Evolutionary conservation across 2,888 invertebrate species (phyloP), one percentile per base, ranked within the genome.

Genomic region (Achlya flavicornis): DNA sequence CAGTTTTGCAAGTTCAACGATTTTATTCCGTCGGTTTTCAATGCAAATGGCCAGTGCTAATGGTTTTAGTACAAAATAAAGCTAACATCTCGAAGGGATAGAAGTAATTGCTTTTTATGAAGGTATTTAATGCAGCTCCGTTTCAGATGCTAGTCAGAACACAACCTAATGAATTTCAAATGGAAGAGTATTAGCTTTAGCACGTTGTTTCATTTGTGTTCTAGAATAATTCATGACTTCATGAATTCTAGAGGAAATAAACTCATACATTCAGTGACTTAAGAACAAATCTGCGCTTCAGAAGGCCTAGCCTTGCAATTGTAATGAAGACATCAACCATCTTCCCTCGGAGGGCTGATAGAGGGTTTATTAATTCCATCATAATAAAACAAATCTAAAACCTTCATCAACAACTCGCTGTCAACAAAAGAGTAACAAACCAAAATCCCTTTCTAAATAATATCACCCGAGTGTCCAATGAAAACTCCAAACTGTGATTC

Each of bases 401-500:
- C 53, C 53, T 38, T 35, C 43, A 60, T 41, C 12, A 43, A 11
- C 41, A 48, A 16, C 3, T 48, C n/a, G 16, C 5, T 48, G 16
- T 59, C 59, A n/a, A 26, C 19, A 7, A 41, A 60, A 60, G 12
- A 60, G 26, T 11, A 41, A 60, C 26, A 26, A 53, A n/a, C 53
- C 59, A 33, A 14, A 58, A 59, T 41, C 64, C 63, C 65, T 64
- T 62, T 62, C 57, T 66, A 70, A 68, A 74, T 73, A 77, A 74
- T 67, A 61, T 58, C 64, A 64, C 78, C 69, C 72, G 58, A 63
- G 70, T 48, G 73, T 66, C 66, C 70, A 70, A 71, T 69, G 73
- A 71, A 65, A 67, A 68, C 65, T 66, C 59, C 63, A 74, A 78
- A 77, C 75, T 65, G 76, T 73, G 72, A 74, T 76, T 74, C 66